Percentiles rank a stretch among this genome's conserved stretches.
Evolutionary conservation across 1,140 invertebrate species (phyloP).

Genomic region (Battus philenor): DNA sequence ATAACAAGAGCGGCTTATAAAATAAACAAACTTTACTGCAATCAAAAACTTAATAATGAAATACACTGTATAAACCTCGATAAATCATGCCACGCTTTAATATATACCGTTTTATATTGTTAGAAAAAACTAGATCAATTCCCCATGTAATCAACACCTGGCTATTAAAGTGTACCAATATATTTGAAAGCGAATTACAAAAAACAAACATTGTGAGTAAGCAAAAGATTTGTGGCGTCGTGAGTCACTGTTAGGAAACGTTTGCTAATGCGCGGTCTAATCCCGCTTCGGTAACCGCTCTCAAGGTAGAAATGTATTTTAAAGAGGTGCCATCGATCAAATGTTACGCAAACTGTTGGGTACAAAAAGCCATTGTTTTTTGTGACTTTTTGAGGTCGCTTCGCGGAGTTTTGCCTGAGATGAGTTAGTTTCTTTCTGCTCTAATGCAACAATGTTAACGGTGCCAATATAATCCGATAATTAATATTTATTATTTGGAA

Average conservation of each 20-base stretch:
- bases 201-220: slow-evolving; percentile 31
- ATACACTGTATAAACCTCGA: not conserved
- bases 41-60: too few species aligned
- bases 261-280: slow-evolving; percentile 31
- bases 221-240: slow-evolving; percentile 34
- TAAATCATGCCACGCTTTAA: slow-evolving; percentile 14
- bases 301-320: slow-evolving; percentile 26
- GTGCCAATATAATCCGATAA: too few species aligned
- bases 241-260: slow-evolving; percentile 57
- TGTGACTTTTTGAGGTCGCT: slow-evolving; percentile 8
- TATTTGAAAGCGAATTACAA: slow-evolving; percentile 32
- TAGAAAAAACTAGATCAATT: slow-evolving; percentile 33
- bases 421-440: too few species aligned
- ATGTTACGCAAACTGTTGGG: slow-evolving; percentile 25
- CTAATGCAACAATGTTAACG: too few species aligned
- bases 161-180: slow-evolving; percentile 37
- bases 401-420: too few species aligned
- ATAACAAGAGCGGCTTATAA: too few species aligned
- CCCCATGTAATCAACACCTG: slow-evolving; percentile 40
- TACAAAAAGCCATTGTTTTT: slow-evolving; percentile 27
- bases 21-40: too few species aligned
- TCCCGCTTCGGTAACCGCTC: slow-evolving; percentile 22
- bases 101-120: slow-evolving; percentile 19
- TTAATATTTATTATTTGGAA: too few species aligned
- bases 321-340: slow-evolving; percentile 44